A percentile compares a stretch with the other conserved stretches of the same genome.
phyloP scores from a whole-genome alignment of 1,140 invertebrate species.

The Philopotamus ludificatus region DNA sequence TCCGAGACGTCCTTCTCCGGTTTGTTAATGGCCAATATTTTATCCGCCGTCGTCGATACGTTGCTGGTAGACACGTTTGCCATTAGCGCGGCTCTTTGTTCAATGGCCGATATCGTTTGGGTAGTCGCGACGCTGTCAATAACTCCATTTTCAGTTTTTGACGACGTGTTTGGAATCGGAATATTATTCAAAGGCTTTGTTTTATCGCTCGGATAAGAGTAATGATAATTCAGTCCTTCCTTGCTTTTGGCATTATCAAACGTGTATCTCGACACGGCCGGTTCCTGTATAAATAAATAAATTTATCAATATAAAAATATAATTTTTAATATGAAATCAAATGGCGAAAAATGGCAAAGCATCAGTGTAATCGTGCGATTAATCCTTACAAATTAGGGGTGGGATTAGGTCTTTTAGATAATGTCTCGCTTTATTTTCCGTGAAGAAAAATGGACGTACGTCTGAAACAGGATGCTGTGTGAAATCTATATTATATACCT shows the following conservation, averaged over 20 bases:
- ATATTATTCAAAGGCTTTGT: not conserved
- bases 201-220: conserved; percentile 1
- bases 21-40: conserved; percentile 29
- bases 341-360: no score
- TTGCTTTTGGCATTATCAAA: conserved; percentile 25
- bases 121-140: conserved; percentile 6
- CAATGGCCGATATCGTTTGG: conserved; percentile 46
- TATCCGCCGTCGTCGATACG: conserved; percentile 51
- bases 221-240: conserved; percentile 29
- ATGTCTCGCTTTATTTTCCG: no score
- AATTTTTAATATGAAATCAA: not conserved
- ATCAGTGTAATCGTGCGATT: no score
- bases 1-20: conserved; percentile 5
- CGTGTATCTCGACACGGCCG: conserved; percentile 7
- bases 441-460: no score
- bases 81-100: conserved; percentile 54
- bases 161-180: not conserved
- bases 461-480: no score
- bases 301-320: conserved; percentile 10
- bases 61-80: conserved; percentile 54
- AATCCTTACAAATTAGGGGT: no score
- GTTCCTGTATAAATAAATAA: conserved; percentile 18
- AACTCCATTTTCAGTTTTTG: conserved; percentile 1
- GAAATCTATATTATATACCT: no score
- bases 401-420: no score